Evolutionary conservation across 2,888 invertebrate genomes (phyloP).

Genomic region (Ophioninae sp.): DNA sequence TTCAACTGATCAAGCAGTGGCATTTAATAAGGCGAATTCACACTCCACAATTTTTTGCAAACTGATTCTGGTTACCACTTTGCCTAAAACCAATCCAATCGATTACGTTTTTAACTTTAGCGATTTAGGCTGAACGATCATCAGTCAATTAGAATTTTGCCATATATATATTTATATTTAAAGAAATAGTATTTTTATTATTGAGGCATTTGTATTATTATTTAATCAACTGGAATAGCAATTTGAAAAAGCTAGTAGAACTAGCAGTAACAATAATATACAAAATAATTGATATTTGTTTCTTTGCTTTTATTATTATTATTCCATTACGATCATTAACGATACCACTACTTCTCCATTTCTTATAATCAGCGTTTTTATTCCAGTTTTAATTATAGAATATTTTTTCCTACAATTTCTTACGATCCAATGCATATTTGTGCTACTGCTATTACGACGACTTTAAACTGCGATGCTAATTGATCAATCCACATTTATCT

Average conservation of each 20-base stretch:
- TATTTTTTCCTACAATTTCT: background rate
- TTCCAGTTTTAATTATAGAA: background rate
- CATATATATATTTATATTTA: too few species aligned
- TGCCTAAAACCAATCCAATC: too few species aligned
- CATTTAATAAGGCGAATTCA: slow-evolving; percentile 59
- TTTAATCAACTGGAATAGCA: too few species aligned
- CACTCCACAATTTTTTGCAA: background rate
- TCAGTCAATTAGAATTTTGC: too few species aligned
- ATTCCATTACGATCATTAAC: background rate
- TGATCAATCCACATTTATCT: background rate
- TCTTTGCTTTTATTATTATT: background rate
- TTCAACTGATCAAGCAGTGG: slow-evolving; percentile 67
- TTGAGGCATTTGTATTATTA: too few species aligned
- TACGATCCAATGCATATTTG: background rate
- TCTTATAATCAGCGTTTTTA: background rate
- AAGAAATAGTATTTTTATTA: too few species aligned
- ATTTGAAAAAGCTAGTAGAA: too few species aligned
- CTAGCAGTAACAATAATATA: too few species aligned
- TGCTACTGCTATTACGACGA: background rate
- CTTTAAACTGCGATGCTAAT: background rate
- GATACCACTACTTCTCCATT: background rate
- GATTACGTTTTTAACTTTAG: too few species aligned
- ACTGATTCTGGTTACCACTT: too few species aligned
- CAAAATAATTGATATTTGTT: background rate
- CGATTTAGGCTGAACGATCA: too few species aligned